Base-by-base conservation (phyloP, 2,888 invertebrate genomes). In the Clostera curtula region DNA sequence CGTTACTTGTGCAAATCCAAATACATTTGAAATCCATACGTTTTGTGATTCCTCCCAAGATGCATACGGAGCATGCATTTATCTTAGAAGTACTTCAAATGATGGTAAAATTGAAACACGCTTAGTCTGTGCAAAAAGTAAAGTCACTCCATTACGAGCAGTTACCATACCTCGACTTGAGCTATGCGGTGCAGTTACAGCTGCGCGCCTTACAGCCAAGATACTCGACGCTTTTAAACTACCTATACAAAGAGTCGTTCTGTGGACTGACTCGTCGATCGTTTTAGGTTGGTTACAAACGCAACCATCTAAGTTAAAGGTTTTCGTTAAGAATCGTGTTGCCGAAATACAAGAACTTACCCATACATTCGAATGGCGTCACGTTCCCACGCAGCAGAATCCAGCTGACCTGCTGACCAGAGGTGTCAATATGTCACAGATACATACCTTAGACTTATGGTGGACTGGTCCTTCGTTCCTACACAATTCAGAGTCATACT, bases 11-110 rank as follows among this genome's bases (percentile, higher is more conserved):
- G 6, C 4, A 5, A 15, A 15, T 15, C 15, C 15, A 6, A 15
- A 15, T 5, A 5, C 20, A 15, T 20, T 26, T 10, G 26, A 26
- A 20, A 26, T 26, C 15, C 20, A 26, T 15, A 26, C 26, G 13
- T 26, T 26, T 18, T 19, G 19, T 15, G 26, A 26, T 11, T 26
- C 26, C 14, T 26, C 26, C n/a, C 20, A 25, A 12, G 25, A 25
- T 13, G 25, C 25, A 25, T 25, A 25, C 25, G 25, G 25, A 17
- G 12, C 18, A 8, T 26, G 19, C 19, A 11, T 26, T 19, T 26
- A 20, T 19, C 15, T 26, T 4, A 15, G 6, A 15, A 15, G 6
- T 15, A 6, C 4, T 4, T 15, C 15, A 15, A 15, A 6, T 6
- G 6, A 6, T 6, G 6, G 6, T 15, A 6, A 15, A 15, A 15